Base-by-base conservation (phyloP, 2,797 vertebrate genomes). In the Nothura maculosa region DNA sequence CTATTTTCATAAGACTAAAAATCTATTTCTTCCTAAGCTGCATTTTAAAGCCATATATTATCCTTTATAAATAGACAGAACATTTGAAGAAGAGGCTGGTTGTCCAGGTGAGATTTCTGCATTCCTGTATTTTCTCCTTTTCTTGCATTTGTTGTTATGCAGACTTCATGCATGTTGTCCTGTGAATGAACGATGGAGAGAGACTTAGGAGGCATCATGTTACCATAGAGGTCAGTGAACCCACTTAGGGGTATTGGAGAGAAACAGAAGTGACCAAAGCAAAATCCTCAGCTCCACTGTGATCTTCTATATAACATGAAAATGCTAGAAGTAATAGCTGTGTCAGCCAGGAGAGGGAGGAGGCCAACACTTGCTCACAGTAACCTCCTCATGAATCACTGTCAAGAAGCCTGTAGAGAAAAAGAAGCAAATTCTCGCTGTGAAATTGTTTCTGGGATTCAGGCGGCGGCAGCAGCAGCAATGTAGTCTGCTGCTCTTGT, bases 331-430 rank as follows among this genome's bases (percentile, higher is more conserved):
- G 64, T 82, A 92, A 94, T 92, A 87, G 81, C 58, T 79, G 78
- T 94, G 86, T 93, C 90, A 87, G 73, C 55, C 62, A 69, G n/a
- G 57, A 94, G 55, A 78, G 69, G 74, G 89, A 90, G 90, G 60
- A 93, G 89, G 75, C 76, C 87, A 69, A 11, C 62, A 12, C 78
- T 94, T 40, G 50, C 84, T 87, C 64, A 38, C 61, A 67, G 74
- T 28, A 85, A 38, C 64, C 48, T 94, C 74, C 94, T 92, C 94
- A 96, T 95, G 85, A 84, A 96, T 96, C 94, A 94, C 89, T 95
- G 90, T 96, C 94, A 95, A 81, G 55, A 32, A 67, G 62, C 27
- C 42, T 47, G 70, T 76, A 87, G 42, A 83, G 79, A 58, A 92
- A 79, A 86, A 81, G 68, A 22, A 86, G 80, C 80, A 94, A 92